A percentile compares a stretch with the other conserved stretches of the same genome.
These are phyloP conservation scores for Podarcis lilfordi DNA, from an alignment of 2,797 vertebrate species.

Conservation along the genomic window DNA sequence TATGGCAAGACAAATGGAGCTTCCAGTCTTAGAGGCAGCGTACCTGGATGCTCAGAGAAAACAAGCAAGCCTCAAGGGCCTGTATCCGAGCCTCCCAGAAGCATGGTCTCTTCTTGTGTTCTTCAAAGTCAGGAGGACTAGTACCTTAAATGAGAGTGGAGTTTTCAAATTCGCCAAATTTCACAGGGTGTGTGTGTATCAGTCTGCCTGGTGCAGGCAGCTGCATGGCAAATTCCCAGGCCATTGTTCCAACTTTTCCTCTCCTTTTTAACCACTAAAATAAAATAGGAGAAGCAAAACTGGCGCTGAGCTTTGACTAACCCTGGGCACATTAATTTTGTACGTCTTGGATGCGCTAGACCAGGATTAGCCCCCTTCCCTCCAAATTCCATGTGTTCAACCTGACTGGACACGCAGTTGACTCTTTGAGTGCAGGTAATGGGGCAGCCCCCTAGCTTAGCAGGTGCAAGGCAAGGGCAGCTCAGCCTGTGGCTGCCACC, in stretches of 20 bases:
- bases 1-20: no score
- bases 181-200: neutral
- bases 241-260: neutral
- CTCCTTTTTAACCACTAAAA: neutral
- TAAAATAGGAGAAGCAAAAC: neutral
- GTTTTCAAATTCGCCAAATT: neutral
- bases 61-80: neutral
- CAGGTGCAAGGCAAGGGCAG: no score
- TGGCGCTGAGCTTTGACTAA: neutral
- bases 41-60: neutral
- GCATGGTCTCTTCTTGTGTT: neutral
- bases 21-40: no score
- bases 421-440: no score
- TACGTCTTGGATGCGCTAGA: no score
- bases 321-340: neutral
- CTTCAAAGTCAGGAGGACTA: neutral
- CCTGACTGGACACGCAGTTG: no score
- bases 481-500: no score
- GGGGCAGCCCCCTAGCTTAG: no score
- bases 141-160: neutral
- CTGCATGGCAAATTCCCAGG: neutral
- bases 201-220: neutral
- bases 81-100: no score
- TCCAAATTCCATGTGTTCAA: no score
- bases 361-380: no score